Evolutionary conservation across 2,797 vertebrate genomes (phyloP).

Genomic region (Miichthys miiuy): DNA sequence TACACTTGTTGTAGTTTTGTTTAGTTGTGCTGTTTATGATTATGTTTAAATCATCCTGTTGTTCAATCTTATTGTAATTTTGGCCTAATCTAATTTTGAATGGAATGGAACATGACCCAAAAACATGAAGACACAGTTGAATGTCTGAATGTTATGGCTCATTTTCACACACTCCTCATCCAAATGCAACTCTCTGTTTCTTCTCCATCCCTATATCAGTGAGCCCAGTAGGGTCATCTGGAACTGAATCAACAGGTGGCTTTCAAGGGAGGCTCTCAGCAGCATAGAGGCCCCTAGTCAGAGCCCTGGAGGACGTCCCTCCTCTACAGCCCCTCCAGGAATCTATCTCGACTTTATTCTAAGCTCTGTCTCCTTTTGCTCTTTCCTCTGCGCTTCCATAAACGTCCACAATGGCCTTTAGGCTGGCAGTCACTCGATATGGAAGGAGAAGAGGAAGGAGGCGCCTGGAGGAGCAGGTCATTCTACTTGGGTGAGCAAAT

Average conservation of each 20-base stretch:
- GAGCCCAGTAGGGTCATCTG: constrained; percentile 75
- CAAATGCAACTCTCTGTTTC: constrained; percentile 61
- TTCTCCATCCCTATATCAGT: constrained; percentile 51
- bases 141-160: constrained; percentile 6
- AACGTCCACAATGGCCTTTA: constrained; percentile 67
- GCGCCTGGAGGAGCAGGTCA: constrained; percentile 77
- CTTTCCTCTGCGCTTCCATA: constrained; percentile 64
- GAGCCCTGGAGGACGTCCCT: constrained; percentile 34
- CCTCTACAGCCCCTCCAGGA: constrained; percentile 48
- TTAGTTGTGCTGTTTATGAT: not conserved
- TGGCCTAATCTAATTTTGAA: not conserved
- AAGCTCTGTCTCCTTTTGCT: constrained; percentile 54
- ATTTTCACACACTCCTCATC: constrained; percentile 36
- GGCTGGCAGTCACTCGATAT: constrained; percentile 73
- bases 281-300: constrained; percentile 33
- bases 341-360: constrained; percentile 66
- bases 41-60: not conserved
- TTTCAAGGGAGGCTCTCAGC: constrained; percentile 69
- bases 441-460: constrained; percentile 67
- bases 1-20: not conserved
- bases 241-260: constrained; percentile 85
- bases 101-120: not conserved
- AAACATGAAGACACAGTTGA: not conserved
- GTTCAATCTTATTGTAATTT: not conserved
- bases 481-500: constrained; percentile 82